Evolutionary conservation across 2,888 invertebrate genomes (phyloP), one percentile per base, ranked within the genome.

Genomic region (Octodonta nipae): DNA sequence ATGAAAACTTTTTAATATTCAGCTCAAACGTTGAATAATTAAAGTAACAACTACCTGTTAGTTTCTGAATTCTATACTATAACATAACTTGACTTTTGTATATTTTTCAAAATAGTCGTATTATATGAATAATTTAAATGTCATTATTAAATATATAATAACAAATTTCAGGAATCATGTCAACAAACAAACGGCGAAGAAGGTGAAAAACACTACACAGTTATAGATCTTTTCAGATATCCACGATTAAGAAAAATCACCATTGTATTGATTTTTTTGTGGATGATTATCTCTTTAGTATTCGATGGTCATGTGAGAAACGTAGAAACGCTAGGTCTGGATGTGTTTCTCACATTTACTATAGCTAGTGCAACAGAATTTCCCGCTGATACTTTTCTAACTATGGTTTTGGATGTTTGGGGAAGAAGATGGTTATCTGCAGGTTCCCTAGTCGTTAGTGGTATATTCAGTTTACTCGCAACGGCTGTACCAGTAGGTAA

Each of bases 291-390:
- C 34, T 84, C 86, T 0, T 53, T 88, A 51, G 84, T 85, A 1
- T 86, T 87, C 57, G 86, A 88, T 51, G 86, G 86, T 0, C 88
- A 89, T 54, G 86, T 87, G 10, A 68, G 88, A 50, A 88, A 87
- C 54, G 86, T 88, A 0, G 82, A 84, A 1, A 81, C 85, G 6
- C 61, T 88, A 25, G 85, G 85, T 0, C 36, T 85, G 45, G 77
- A 86, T 48, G 73, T 86, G n/a, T 87, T 86, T 56, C 55, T 86
- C 34, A 86, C 86, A 0, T 87, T 87, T 53, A 84, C 86, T 1
- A 71, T 86, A 3, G 86, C 87, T 0, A 78, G 78, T 1, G 79
- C 80, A 2, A 86, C 86, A 0, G 86, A 87, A 52, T 61, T 87
- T 29, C 87, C 87, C 0, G 87, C 87, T 3, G 87, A 86, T 50